Base-by-base conservation (phyloP, 2,888 invertebrate species). In the Tinea trinotella region DNA sequence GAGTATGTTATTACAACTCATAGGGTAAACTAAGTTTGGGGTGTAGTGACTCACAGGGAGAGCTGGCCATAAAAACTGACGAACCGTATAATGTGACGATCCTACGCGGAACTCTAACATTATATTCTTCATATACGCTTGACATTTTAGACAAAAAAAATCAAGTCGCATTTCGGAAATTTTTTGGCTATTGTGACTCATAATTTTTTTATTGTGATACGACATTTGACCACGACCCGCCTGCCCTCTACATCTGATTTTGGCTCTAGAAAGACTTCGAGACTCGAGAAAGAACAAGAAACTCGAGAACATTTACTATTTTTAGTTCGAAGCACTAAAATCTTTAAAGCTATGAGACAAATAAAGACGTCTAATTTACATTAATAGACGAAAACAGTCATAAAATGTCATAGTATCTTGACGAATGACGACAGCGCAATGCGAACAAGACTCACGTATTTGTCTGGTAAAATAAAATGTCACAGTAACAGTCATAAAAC, bases 71-170 rank as follows among this genome's bases (percentile, higher is more conserved):
- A 54, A 54, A 54, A 54, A 15, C 46, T 46, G 24, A 48, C 54
- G 48, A 46, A 22, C 48, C 54, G 48, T 54, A 40, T 46, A 54
- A 54, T 54, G 46, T 48, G 17, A 54, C 48, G 50, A 24, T 50
- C 24, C 46, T 46, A 46, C 18, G 46, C 46, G 46, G 3, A 46
- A 46, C 46, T 46, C 19, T 10, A 46, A 46, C 46, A 17, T n/a
- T 30, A 10, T n/a, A 4, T 30, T 30, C n/a, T 30, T 30, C 7
- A 30, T 2, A 30, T 30, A 30, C 30, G 30, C 7, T 1, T n/a
- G 30, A 1, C 2, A 10, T 30, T 30, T 30, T 30, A 7, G 30
- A n/a, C 30, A 30, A 30, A n/a, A n/a, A n/a, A n/a, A n/a, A 7
- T 30, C n/a, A 4, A 10, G 30, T 30, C 30, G 7, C 9, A 30